Evolutionary conservation across 2,888 invertebrate genomes (phyloP), one percentile per base, ranked within the genome.

Genomic region (Pheosia gnoma): DNA sequence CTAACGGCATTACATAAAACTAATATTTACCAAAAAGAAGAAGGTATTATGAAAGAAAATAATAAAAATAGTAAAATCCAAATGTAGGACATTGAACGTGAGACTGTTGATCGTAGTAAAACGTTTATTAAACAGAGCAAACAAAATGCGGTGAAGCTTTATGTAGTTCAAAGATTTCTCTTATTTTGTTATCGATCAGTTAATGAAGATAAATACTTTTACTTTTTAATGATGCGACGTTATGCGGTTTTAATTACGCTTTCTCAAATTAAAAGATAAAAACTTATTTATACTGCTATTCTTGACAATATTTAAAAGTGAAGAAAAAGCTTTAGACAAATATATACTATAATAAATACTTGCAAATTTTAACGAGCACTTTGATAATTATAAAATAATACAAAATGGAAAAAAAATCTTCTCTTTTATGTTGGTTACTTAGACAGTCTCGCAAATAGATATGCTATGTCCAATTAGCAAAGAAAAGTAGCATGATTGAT

Each of bases 141-240:
- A 36, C 10, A 25, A 36, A 38, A 45, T 43, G 52, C 43, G 39
- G 51, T 51, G 10, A 13, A 13, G 53, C 36, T 45, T 37, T 4
- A 57, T 47, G 56, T 57, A 5, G 47, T 8, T 5, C 57, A 13
- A 58, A 58, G 58, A 37, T 58, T 58, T 58, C 57, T 45, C 43
- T 57, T 57, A 7, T 45, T 45, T 57, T 43, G 10, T 45, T 25
- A 57, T 57, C 57, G 57, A 45, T 57, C 6, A 37, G 25, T 10
- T n/a, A 53, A 13, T 10, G 5, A 41, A 56, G 13, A 36, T 56
- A 62, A 63, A 62, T 54, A 63, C 66, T 66, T 66, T 66, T 66
- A 63, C 63, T 66, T 62, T 65, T 51, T 13, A 45, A 55, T 43
- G 58, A 66, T 59, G 58, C 59, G 53, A 54, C 37, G 37, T 47